Evolutionary conservation across 2,797 vertebrate species (phyloP).

Genomic region (Diplodus sargus): DNA sequence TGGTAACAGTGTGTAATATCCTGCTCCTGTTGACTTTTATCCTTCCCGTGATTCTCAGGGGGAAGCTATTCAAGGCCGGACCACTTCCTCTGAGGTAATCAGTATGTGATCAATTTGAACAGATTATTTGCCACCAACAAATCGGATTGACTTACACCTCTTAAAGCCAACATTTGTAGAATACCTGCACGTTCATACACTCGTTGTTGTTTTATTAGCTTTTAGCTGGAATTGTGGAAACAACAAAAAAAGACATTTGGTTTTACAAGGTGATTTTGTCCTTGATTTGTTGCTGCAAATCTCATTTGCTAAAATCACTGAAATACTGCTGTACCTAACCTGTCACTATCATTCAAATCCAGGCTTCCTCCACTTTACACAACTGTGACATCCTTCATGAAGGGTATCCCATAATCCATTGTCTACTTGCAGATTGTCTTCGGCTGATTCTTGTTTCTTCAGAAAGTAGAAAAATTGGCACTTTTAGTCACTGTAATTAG

Average conservation of each 20-base stretch:
- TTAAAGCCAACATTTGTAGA: background rate
- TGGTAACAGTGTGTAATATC: slow-evolving; percentile 36
- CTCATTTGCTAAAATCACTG: too few relatives aligned
- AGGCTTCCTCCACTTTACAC: background rate
- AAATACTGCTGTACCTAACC: too few relatives aligned
- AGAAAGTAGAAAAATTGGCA: background rate
- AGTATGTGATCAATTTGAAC: background rate
- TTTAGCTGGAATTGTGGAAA: too few relatives aligned
- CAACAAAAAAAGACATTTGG: too few relatives aligned
- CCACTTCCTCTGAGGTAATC: slow-evolving; percentile 15
- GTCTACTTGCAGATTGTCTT: background rate
- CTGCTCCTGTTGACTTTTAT: slow-evolving; percentile 18
- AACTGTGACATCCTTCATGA: background rate
- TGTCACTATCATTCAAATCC: too few relatives aligned
- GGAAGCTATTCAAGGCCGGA: slow-evolving; percentile 16
- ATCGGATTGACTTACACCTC: background rate
- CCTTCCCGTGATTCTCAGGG: slow-evolving; percentile 1
- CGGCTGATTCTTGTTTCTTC: background rate
- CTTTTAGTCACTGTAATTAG: background rate
- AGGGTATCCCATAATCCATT: background rate
- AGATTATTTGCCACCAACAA: slow-evolving; percentile 9
- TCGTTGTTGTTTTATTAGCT: too few relatives aligned
- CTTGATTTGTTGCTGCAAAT: too few relatives aligned
- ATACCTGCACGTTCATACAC: too few relatives aligned
- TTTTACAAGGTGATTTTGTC: background rate